A percentile compares a stretch with the other conserved stretches of the same genome.
Conservation (phyloP, 35 echinoderm and acorn worm genomes). For the Nesometra sesokonis region DNA sequence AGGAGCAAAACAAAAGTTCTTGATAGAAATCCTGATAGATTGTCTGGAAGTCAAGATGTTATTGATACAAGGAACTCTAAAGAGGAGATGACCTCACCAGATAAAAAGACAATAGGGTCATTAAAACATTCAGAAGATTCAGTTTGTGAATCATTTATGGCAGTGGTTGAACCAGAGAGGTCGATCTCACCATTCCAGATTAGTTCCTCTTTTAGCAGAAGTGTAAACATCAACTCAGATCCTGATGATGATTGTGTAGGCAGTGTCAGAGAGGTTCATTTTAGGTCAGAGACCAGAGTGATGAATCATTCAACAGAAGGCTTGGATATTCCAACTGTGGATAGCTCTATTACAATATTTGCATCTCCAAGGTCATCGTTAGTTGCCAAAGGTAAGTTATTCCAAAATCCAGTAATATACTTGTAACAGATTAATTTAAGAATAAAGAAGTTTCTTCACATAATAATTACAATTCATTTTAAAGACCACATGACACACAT, state of each 20-base stretch:
- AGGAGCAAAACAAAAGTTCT: not conserved
- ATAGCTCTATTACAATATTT: constrained; percentile 66
- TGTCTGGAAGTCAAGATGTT: not conserved
- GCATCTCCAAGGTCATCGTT: constrained; percentile 31
- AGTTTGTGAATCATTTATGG: too few species aligned
- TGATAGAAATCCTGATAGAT: not conserved
- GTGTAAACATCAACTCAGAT: not conserved
- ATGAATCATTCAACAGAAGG: constrained; percentile 58
- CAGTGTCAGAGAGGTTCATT: not conserved
- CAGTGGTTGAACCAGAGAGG: not conserved
- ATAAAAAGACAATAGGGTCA: not conserved
- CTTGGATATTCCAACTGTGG: constrained; percentile 51
- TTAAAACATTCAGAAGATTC: too few species aligned
- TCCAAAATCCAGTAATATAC: not conserved
- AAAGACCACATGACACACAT: too few species aligned
- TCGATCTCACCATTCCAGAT: not conserved
- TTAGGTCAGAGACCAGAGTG: constrained; percentile 52
- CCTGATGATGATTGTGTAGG: not conserved
- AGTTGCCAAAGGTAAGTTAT: constrained; percentile 8
- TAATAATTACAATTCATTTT: too few species aligned
- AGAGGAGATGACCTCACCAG: not conserved
- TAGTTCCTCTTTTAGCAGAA: not conserved
- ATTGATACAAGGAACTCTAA: not conserved
- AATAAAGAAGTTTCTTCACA: too few species aligned
- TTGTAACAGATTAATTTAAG: too few species aligned